Base-by-base conservation (phyloP, 2,113 vertebrate genomes). In the pig (Sus scrofa) region DNA sequence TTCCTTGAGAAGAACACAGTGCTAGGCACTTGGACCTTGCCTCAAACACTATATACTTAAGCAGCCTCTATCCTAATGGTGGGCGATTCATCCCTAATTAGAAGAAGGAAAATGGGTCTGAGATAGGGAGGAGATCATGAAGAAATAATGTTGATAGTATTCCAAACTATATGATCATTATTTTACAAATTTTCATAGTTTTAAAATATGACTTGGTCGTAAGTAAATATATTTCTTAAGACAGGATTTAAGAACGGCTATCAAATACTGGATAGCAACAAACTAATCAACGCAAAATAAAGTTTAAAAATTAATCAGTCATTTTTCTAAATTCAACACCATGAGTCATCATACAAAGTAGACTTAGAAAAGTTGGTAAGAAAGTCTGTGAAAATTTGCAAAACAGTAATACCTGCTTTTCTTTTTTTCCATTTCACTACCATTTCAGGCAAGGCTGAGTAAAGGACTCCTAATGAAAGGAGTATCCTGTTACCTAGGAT, bases 251-350 rank as follows among this genome's bases (percentile, higher is more conserved):
- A 79, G 34, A 78, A 68, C 1, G 74, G 86, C 24, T 92, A 92
- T 84, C 58, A 95, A 81, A 86, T 65, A 54, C 34, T 62, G 89
- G 15, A 91, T 19, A 87, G 20, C 65, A 95, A 95, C 6, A 88
- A 86, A 54, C 16, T 34, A 85, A 89, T 90, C 37, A 92, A 82
- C 18, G 34, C 13, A 95, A 94, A 97, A 85, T 74, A 96, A 88
- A 78, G 56, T 79, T n/a, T 37, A 83, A 65, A 83, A 89, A 58
- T 63, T 58, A 63, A 82, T 65, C 58, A 82, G 37, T 82, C n/a
- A 52, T 58, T 96, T 96, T 94, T 95, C 62, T 91, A 95, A 89
- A 83, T 67, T 82, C 18, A n/a, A 32, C 6, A 73, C 11, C 34
- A 75, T 18, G 58, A 78, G 68, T 65, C 71, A 90, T 78, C 70